Conservation (phyloP, 1,140 invertebrate species). For the Phortica variegata region DNA sequence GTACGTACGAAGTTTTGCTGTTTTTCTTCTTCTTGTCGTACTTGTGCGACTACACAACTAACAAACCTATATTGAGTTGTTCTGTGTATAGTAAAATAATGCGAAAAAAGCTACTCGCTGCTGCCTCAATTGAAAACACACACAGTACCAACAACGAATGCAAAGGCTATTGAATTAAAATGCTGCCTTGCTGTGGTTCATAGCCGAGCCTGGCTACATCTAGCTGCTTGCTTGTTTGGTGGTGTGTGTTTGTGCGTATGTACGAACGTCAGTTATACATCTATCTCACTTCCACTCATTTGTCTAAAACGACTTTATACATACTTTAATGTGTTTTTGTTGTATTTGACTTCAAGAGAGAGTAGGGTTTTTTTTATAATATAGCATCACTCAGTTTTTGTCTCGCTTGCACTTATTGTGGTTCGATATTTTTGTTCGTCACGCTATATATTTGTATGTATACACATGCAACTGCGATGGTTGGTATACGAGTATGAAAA, state of each 20-base stretch:
- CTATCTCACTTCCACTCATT: no score
- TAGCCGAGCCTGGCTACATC: slow-evolving; percentile 31
- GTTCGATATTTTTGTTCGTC: no score
- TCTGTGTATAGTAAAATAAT: slow-evolving; percentile 49
- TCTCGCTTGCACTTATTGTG: no score
- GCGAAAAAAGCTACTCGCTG: slow-evolving; percentile 53
- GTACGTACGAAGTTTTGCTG: slow-evolving; percentile 24
- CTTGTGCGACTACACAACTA: slow-evolving; percentile 49
- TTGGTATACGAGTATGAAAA: no score
- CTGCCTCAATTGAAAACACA: slow-evolving; percentile 56
- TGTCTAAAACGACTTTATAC: no score
- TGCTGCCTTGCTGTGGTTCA: slow-evolving; percentile 49
- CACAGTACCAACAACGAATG: slow-evolving; percentile 57
- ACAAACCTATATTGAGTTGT: slow-evolving; percentile 48
- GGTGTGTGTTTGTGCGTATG: slow-evolving; percentile 12
- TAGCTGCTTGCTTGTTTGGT: slow-evolving; percentile 35
- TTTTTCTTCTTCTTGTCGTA: slow-evolving; percentile 13
- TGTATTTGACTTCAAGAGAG: no score
- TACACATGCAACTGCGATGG: no score
- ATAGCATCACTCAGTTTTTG: no score
- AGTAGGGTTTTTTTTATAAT: no score
- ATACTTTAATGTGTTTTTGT: no score
- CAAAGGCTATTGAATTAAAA: slow-evolving; percentile 57
- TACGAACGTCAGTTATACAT: no score
- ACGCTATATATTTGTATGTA: no score